phyloP scores from a whole-genome alignment of 1,140 invertebrate genomes.

The Nephotettix cincticeps region DNA sequence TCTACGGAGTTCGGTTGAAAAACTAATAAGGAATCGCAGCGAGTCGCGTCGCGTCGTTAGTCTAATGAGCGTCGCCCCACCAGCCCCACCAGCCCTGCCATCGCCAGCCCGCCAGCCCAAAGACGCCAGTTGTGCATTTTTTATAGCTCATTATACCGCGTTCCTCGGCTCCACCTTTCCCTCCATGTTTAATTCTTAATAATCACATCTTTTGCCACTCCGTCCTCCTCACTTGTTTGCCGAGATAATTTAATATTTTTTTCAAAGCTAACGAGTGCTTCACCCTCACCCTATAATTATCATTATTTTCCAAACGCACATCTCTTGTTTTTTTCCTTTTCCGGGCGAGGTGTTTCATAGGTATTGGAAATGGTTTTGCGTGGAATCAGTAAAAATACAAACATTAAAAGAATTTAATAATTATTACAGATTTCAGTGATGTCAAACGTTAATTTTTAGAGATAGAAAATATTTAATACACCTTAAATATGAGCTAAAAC shows the following conservation, averaged over 20 bases:
- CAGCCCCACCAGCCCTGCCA: neutral
- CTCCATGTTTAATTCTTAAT: constrained; percentile 27
- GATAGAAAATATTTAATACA: too few species aligned
- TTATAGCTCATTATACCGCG: constrained; percentile 24
- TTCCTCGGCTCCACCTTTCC: neutral
- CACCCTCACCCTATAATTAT: constrained; percentile 20
- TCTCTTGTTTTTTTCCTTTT: neutral
- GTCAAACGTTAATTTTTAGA: too few species aligned
- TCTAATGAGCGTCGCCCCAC: constrained; percentile 19
- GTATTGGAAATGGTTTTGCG: too few species aligned
- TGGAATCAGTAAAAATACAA: too few species aligned
- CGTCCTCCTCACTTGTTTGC: constrained; percentile 21
- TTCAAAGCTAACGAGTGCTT: constrained; percentile 11
- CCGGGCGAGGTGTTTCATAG: too few species aligned
- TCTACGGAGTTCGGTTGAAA: too few species aligned
- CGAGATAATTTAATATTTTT: constrained; percentile 27
- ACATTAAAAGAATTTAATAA: too few species aligned
- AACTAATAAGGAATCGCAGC: constrained; percentile 19
- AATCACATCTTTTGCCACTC: constrained; percentile 25
- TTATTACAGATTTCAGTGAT: too few species aligned
- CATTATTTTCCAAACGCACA: constrained; percentile 24
- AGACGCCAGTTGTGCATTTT: constrained; percentile 27
- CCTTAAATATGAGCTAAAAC: too few species aligned
- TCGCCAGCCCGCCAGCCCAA: neutral
- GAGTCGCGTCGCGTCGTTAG: neutral